Base-by-base conservation (phyloP, 2,888 invertebrate species). In the Drosophila diplacantha region DNA sequence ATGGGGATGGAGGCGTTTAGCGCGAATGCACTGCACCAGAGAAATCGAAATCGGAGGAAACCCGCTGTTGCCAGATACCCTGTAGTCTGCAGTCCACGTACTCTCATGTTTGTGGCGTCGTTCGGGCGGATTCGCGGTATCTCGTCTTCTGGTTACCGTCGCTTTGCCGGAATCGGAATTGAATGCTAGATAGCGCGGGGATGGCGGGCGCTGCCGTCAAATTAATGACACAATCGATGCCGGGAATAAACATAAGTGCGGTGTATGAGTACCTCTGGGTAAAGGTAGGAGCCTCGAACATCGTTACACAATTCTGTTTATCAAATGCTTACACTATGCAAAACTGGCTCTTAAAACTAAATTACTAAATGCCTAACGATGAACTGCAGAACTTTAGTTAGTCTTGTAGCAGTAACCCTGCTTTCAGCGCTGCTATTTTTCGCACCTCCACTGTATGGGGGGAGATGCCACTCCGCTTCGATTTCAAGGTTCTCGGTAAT, bases 21-120 rank as follows among this genome's bases (percentile, higher is more conserved):
- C 32, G 49, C 26, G 47, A 62, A 49, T 60, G 62, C 49, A 62
- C 39, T 41, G 29, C 37, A 49, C 41, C 31, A 50, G 60, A 46
- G 44, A 46, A 46, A 46, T 46, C 18, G 44, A 62, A 60, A 62
- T 60, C 34, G 60, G 60, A 63, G 63, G 41, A 65, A 43, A 31
- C 26, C 41, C 12, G 46, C 47, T 39, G 46, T 18, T 12, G 29
- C 14, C 62, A 32, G n/a, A 58, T 44, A 56, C 52, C 59, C 37
- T 59, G 47, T 32, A 59, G 20, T 43, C 16, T 7, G 20, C 29
- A 37, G 8, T 8, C 18, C n/a, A 16, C 3, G 11, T 3, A 11
- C 29, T n/a, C 46, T 44, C 14, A 29, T 18, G 29, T 14, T 44
- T 44, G 39, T 9, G 5, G n/a, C 39, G 39, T 24, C 31, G 20